These are phyloP conservation scores for Cheilosia scutellata DNA, from an alignment of 2,888 invertebrate genomes.

Conservation along the genomic window DNA sequence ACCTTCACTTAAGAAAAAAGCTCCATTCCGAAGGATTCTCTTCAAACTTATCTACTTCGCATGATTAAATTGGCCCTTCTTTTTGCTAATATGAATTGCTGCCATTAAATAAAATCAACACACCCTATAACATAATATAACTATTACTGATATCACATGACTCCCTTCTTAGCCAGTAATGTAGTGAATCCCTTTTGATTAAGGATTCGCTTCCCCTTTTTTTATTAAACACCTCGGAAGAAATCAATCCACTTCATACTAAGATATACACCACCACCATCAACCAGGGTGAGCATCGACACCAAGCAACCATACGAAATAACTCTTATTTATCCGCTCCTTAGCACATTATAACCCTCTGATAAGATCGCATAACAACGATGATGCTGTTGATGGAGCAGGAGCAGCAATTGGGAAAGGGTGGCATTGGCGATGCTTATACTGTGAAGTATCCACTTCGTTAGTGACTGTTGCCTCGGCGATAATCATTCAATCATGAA, in stretches of 20 bases:
- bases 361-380: constrained; percentile 32
- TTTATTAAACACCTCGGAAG: not conserved
- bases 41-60: not conserved
- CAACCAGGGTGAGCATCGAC: not conserved
- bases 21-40: not conserved
- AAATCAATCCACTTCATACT: constrained; percentile 21
- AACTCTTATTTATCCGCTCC: constrained; percentile 41
- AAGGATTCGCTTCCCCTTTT: constrained; percentile 1
- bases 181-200: not conserved
- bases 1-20: not conserved
- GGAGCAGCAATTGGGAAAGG: constrained; percentile 8
- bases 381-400: constrained; percentile 17
- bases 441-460: not conserved
- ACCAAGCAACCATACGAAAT: constrained; percentile 13
- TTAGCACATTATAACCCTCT: constrained; percentile 47
- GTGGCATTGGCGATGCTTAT: not conserved
- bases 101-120: not conserved
- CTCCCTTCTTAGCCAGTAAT: not conserved
- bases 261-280: constrained; percentile 4
- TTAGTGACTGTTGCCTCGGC: constrained; percentile 44
- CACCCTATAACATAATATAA: too few species aligned
- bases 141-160: not conserved
- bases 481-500: constrained; percentile 75
- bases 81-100: not conserved
- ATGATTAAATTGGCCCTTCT: not conserved